Evolutionary conservation across 2,888 invertebrate species (phyloP).

Genomic region (Drosophila incognita): DNA sequence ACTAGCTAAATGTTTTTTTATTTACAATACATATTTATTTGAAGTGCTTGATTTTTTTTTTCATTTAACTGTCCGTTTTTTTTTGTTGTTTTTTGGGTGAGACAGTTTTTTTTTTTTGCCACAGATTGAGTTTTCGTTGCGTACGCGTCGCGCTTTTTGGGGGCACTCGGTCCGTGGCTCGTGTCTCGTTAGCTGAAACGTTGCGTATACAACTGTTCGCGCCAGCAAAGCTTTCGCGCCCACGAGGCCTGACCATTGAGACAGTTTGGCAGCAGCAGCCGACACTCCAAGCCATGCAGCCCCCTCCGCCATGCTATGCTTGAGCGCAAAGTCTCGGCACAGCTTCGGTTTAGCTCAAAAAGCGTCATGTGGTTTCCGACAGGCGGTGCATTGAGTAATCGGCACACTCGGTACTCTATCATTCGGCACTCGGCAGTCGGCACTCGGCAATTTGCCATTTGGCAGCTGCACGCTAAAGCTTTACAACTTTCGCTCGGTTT

Average conservation of each 20-base stretch:
- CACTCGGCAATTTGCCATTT: slow-evolving; percentile 16
- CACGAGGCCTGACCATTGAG: slow-evolving; percentile 73
- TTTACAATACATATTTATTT: slow-evolving; percentile 10
- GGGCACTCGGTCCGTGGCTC: slow-evolving; percentile 62
- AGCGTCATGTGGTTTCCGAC: slow-evolving; percentile 65
- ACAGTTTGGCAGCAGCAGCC: slow-evolving; percentile 52
- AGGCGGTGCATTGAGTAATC: slow-evolving; percentile 44
- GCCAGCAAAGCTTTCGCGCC: slow-evolving; percentile 78
- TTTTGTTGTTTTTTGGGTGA: slow-evolving; percentile 14
- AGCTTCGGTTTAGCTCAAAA: slow-evolving; percentile 61
- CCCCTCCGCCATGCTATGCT: slow-evolving; percentile 33
- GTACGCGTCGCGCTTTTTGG: slow-evolving; percentile 65
- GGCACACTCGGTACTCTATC: slow-evolving; percentile 14
- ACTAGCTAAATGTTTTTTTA: slow-evolving; percentile 2
- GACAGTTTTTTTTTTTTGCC: slow-evolving; percentile 41
- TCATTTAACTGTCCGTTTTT: background rate
- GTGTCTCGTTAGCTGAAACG: slow-evolving; percentile 80
- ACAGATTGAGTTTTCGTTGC: slow-evolving; percentile 69
- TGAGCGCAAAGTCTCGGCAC: slow-evolving; percentile 54
- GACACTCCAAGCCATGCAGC: slow-evolving; percentile 1
- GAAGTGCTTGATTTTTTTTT: background rate
- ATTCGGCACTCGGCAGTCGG: slow-evolving; percentile 1
- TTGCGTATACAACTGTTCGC: slow-evolving; percentile 83
- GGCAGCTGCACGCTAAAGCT: slow-evolving; percentile 37
- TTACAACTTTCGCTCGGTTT: slow-evolving; percentile 44